These are phyloP conservation scores for Thaleichthys pacificus DNA, from an alignment of 2,797 vertebrate genomes.

Conservation along the genomic window DNA sequence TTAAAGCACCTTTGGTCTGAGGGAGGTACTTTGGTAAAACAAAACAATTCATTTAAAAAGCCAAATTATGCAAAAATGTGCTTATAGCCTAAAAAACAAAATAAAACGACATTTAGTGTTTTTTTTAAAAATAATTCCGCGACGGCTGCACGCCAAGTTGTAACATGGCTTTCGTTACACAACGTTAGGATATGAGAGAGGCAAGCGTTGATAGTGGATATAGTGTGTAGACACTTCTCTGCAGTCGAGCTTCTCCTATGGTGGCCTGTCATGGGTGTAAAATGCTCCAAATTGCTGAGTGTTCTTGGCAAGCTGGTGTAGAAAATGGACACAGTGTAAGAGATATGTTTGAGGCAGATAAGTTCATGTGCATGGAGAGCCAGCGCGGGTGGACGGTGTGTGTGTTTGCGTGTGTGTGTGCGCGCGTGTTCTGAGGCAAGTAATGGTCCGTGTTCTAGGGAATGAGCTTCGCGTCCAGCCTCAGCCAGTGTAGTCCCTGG, in stretches of 20 bases:
- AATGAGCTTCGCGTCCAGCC: slow-evolving; percentile 89
- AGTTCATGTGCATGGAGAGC: slow-evolving; percentile 62
- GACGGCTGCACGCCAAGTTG: slow-evolving; percentile 49
- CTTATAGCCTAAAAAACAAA: slow-evolving; percentile 30
- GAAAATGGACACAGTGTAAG: slow-evolving; percentile 94
- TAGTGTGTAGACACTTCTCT: slow-evolving; percentile 46
- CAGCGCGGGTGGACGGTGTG: slow-evolving; percentile 52
- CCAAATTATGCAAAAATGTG: slow-evolving; percentile 26
- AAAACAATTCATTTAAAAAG: slow-evolving; percentile 49
- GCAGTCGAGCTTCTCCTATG: slow-evolving; percentile 38
- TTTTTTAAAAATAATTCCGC: slow-evolving; percentile 50
- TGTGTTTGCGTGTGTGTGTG: slow-evolving; percentile 47
- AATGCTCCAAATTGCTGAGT: slow-evolving; percentile 65
- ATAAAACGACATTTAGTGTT: slow-evolving; percentile 58
- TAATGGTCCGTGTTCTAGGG: slow-evolving; percentile 68
- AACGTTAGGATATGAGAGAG: slow-evolving; percentile 35
- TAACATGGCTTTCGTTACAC: slow-evolving; percentile 54
- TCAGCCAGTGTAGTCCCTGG: slow-evolving; percentile 97
- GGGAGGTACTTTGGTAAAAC: slow-evolving; percentile 83
- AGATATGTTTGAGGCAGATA: slow-evolving; percentile 87
- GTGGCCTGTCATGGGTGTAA: slow-evolving; percentile 46
- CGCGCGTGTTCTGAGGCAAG: slow-evolving; percentile 39
- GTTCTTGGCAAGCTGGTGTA: slow-evolving; percentile 81
- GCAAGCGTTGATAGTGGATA: slow-evolving; percentile 34
- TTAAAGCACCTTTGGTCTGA: slow-evolving; percentile 87